phyloP scores from a whole-genome alignment of 2,888 invertebrate species.

The Laspeyria flexula region DNA sequence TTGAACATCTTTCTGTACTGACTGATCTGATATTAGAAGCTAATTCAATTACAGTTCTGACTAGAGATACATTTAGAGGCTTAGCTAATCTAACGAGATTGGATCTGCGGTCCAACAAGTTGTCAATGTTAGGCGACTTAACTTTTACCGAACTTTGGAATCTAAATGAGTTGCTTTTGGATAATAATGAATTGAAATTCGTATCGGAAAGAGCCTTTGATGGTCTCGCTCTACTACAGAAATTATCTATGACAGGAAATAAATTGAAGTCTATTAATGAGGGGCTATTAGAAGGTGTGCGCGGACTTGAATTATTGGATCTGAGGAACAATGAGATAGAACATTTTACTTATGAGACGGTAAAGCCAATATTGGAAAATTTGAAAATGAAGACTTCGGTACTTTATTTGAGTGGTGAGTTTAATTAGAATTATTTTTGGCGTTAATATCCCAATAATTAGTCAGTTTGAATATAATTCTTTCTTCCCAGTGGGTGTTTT shows the following conservation, averaged over 20 bases:
- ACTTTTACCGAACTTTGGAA: slow-evolving; percentile 93
- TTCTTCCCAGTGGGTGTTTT: background rate
- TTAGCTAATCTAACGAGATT: slow-evolving; percentile 90
- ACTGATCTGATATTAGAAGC: slow-evolving; percentile 92
- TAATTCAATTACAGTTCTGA: slow-evolving; percentile 91
- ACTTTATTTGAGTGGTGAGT: slow-evolving; percentile 78
- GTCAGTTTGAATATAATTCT: too few relatives aligned
- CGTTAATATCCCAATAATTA: too few relatives aligned
- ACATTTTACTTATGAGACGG: slow-evolving; percentile 90
- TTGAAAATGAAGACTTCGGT: slow-evolving; percentile 86
- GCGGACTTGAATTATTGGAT: slow-evolving; percentile 91
- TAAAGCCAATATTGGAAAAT: slow-evolving; percentile 91
- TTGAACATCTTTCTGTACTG: slow-evolving; percentile 89
- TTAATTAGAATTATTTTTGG: slow-evolving; percentile 10
- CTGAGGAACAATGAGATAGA: slow-evolving; percentile 92
- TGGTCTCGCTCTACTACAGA: slow-evolving; percentile 90
- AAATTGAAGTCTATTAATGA: slow-evolving; percentile 90
- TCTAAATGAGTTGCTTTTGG: slow-evolving; percentile 89
- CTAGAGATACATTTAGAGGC: slow-evolving; percentile 91
- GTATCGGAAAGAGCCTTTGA: slow-evolving; percentile 92
- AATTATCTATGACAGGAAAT: slow-evolving; percentile 92
- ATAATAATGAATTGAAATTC: slow-evolving; percentile 90
- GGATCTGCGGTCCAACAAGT: slow-evolving; percentile 91
- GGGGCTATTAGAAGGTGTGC: slow-evolving; percentile 90
- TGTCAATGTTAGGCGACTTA: slow-evolving; percentile 92